Percentiles rank a stretch among this genome's conserved stretches.
phyloP scores from a whole-genome alignment of 2,797 vertebrate genomes.

The Tarsius wallacei region DNA sequence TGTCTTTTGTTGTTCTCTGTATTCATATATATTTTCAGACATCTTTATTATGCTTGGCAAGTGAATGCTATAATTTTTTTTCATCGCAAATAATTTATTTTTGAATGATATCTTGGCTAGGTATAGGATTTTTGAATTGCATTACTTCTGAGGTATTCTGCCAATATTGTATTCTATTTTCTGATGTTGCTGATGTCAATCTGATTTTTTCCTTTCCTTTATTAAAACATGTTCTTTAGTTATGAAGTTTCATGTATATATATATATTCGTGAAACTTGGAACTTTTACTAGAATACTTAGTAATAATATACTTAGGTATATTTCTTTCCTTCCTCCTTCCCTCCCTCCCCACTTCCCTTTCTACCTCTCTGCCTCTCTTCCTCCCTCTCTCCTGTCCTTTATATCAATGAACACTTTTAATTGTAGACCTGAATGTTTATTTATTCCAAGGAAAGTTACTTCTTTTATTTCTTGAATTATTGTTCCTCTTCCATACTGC shows the following conservation, averaged over 20 bases:
- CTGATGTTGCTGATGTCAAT: slow-evolving; percentile 47
- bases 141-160: slow-evolving; percentile 68
- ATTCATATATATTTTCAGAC: slow-evolving; percentile 55
- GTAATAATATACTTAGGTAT: slow-evolving; percentile 1
- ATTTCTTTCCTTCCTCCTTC: not conserved
- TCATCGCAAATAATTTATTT: slow-evolving; percentile 73
- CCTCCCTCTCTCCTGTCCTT: not conserved
- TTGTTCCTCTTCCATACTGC: not conserved
- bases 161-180: slow-evolving; percentile 72
- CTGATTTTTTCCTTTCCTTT: slow-evolving; percentile 46
- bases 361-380: not conserved
- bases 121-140: slow-evolving; percentile 69
- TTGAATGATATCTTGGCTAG: slow-evolving; percentile 76
- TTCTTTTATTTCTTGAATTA: slow-evolving; percentile 54
- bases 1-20: slow-evolving; percentile 49
- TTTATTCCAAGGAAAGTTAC: not conserved
- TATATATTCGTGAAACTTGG: slow-evolving; percentile 55
- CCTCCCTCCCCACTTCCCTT: not conserved
- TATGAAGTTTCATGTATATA: slow-evolving; percentile 37
- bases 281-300: slow-evolving; percentile 7
- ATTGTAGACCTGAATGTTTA: slow-evolving; percentile 44
- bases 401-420: not conserved
- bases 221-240: slow-evolving; percentile 64
- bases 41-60: slow-evolving; percentile 74
- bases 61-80: slow-evolving; percentile 52